Base-by-base conservation (phyloP, 53 echinoderm and acorn worm species). In the Actinopyga echinites region DNA sequence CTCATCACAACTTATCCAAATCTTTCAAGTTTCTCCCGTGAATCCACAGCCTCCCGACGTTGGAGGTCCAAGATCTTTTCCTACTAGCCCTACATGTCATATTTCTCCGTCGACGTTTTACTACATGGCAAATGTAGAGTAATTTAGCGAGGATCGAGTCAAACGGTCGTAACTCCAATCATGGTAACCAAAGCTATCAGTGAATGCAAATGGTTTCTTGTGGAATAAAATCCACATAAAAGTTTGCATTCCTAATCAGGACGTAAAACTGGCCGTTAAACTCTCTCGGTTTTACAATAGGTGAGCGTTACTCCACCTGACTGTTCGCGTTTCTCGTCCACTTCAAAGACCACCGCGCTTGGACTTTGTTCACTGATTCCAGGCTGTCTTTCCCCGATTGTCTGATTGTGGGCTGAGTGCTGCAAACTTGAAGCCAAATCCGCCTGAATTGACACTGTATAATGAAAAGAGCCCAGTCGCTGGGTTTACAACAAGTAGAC, bases 191-290 rank as follows among this genome's bases (percentile, higher is more conserved):
- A 45, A 28, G 53, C 77, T 49, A 34, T 13, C 30, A 77, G 32
- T 53, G 56, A 77, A 77, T 77, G 77, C 55, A 54, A 30, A 77
- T 77, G 56, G 54, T 56, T 53, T 53, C 11, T 53, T 54, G 23
- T 54, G 77, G 54, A 75, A 55, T 55, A 77, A 77, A 77, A 77
- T 17, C 77, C 53, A 77, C 77, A 77, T 77, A 55, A 77, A 77
- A 77, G 54, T 77, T 77, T 55, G 77, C 77, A 45, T 54, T 25
- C 31, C 77, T 53, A 77, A 53, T 77, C 77, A 56, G 77, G 56
- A 77, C 77, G 77, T 77, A 77, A 77, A 77, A 49, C 30, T 56
- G 77, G 77, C 77, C 26, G 77, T 77, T 77, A 77, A 77, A 77
- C 56, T 54, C 77, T 77, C 77, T 55, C 54, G 49, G 56, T 77